Base-by-base conservation (phyloP, 2,888 invertebrate genomes). In the Dicycla oo region DNA sequence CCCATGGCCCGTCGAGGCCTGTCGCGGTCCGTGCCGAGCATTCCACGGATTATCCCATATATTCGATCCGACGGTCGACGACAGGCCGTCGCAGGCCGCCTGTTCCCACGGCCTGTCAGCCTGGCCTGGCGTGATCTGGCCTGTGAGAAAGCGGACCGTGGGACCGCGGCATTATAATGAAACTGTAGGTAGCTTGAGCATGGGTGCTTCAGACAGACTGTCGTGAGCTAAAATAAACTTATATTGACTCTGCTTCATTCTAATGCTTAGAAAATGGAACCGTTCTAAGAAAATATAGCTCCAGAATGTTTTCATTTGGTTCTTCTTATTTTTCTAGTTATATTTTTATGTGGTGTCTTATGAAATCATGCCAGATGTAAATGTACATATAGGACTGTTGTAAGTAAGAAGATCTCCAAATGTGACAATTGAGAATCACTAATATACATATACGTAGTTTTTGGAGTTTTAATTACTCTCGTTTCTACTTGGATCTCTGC, bases 161-260 rank as follows among this genome's bases (percentile, higher is more conserved):
- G n/a, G n/a, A n/a, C n/a, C n/a, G n/a, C n/a, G n/a, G n/a, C n/a
- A n/a, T n/a, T 79, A 74, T 85, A 89, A 89, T 88, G 80, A 87
- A 88, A 87, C 80, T 78, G 81, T 84, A 77, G 71, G 74, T 81
- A 78, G 69, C n/a, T n/a, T n/a, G 69, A 83, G n/a, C 78, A 67
- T 78, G 61, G 73, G 78, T 78, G 62, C 81, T 84, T 80, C 70
- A 74, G 81, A 74, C 79, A 81, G 78, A 78, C 82, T 81, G 82
- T 73, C 68, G 63, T 75, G 67, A 61, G 66, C 70, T 73, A 72
- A 79, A 87, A 82, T 86, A 85, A 80, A 82, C 73, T 80, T 75
- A 80, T 76, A 85, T 82, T 81, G 75, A 71, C 61, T 63, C 47
- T 68, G 53, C 38, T 77, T 69, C 54, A 74, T 77, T 76, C 69